Evolutionary conservation across 2,888 invertebrate species (phyloP).

Genomic region (Eristalinus sepulchralis): DNA sequence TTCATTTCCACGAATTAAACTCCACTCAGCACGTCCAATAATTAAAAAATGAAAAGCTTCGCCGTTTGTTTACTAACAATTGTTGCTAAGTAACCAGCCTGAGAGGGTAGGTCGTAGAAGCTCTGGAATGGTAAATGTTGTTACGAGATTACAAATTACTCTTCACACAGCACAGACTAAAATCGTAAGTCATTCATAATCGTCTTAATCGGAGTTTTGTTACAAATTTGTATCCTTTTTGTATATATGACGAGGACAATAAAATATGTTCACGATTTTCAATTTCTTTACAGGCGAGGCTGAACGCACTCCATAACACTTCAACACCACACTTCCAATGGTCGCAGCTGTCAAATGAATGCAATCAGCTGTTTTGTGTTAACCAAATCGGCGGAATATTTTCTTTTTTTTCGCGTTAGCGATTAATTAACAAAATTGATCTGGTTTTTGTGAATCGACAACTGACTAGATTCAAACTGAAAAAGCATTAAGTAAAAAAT

Average conservation of each 20-base stretch:
- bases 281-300: not conserved
- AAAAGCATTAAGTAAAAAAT: slow-evolving; percentile 37
- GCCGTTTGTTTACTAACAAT: slow-evolving; percentile 47
- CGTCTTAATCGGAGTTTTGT: not conserved
- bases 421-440: not conserved
- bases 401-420: slow-evolving; percentile 14
- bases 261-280: not conserved
- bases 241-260: not conserved
- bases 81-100: slow-evolving; percentile 27
- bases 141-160: not conserved
- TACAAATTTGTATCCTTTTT: not conserved
- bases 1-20: slow-evolving; percentile 79
- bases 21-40: not conserved
- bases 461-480: not conserved
- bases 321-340: slow-evolving; percentile 12
- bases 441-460: slow-evolving; percentile 2
- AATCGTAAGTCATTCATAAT: not conserved
- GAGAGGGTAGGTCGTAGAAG: not conserved
- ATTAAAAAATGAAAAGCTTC: not conserved
- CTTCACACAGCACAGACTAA: not conserved
- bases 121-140: not conserved
- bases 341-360: slow-evolving; percentile 34
- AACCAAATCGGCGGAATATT: slow-evolving; percentile 33
- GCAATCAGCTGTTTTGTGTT: slow-evolving; percentile 40
- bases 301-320: slow-evolving; percentile 7